Evolutionary conservation across 92 coral and sea anemone genomes (phyloP), one percentile per base, ranked within the genome.

Genomic region (Actinernus sp.): DNA sequence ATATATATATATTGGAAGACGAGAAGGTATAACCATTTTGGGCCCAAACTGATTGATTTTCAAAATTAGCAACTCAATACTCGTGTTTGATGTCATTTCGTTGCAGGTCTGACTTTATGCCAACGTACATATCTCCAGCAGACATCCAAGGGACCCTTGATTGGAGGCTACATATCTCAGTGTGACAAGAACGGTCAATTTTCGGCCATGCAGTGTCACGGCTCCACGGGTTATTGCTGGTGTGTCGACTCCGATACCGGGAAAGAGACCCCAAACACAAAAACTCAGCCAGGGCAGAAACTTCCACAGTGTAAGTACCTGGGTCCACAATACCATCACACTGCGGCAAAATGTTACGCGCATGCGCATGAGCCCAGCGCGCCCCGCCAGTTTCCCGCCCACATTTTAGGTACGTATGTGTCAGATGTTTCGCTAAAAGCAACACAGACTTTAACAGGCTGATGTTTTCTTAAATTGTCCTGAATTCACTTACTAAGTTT

Each of bases 171-270:
- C 32, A 36, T 78, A 23, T 66, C 78, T 55, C 78, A 70, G 54
- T 33, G 57, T 24, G 78, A 86, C 68, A 70, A 70, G 66, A 41
- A 70, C 54, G 78, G 78, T 24, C 55, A 40, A 20, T 70, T 49
- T 58, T 25, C 21, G 16, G 58, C 67, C 32, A 55, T 70, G 45
- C 78, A 26, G 61, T 90, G 97, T 21, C 65, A 61, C 44, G 89
- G 64, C 9, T 90, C 97, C 30, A 90, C 86, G 19, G 97, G 97
- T 23, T 85, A 72, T 72, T 90, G 97, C 36, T 90, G 97, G 97
- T 90, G 97, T 65, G 92, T 76, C 11, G 71, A 81, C 3, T 57
- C 56, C 18, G 32, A 45, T 34, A 82, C 85, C 36, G 97, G 97
- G 17, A 58, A 68, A 21, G 76, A 90, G 38, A 76, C 70, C 31